Conservation (phyloP, 1,140 invertebrate species). For the Drosophila varians region DNA sequence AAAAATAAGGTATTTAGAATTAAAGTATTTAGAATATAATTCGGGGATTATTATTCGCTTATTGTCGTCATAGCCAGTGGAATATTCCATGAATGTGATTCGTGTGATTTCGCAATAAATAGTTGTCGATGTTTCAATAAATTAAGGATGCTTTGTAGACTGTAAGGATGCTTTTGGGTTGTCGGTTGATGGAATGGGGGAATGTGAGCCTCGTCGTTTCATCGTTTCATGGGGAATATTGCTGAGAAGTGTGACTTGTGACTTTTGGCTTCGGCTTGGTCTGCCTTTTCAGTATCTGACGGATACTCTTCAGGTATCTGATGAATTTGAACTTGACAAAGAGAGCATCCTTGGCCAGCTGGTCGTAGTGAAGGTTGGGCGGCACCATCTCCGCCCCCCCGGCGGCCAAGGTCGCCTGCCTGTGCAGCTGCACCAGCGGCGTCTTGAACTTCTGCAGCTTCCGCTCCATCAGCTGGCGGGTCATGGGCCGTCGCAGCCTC, state of each 20-base stretch:
- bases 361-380: background rate
- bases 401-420: conserved; percentile 36
- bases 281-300: conserved; percentile 28
- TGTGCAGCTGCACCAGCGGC: conserved; percentile 39
- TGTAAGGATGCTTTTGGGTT: background rate
- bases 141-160: conserved; percentile 31
- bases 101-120: conserved; percentile 36
- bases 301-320: conserved; percentile 44
- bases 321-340: conserved; percentile 55
- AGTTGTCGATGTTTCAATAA: conserved; percentile 33
- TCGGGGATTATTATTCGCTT: conserved; percentile 17
- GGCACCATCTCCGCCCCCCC: background rate
- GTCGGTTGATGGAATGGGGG: conserved; percentile 27
- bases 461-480: conserved; percentile 44
- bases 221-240: conserved; percentile 6
- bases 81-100: conserved; percentile 13
- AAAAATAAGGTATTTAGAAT: conserved; percentile 7
- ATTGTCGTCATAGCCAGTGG: conserved; percentile 42
- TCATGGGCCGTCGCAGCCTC: background rate
- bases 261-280: background rate
- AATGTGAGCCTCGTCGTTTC: conserved; percentile 36
- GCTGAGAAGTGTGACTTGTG: conserved; percentile 25
- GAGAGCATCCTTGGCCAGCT: conserved; percentile 22
- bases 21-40: background rate
- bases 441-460: conserved; percentile 43